Base-by-base conservation (phyloP, 2,113 vertebrate species). In the Numenius arquata region DNA sequence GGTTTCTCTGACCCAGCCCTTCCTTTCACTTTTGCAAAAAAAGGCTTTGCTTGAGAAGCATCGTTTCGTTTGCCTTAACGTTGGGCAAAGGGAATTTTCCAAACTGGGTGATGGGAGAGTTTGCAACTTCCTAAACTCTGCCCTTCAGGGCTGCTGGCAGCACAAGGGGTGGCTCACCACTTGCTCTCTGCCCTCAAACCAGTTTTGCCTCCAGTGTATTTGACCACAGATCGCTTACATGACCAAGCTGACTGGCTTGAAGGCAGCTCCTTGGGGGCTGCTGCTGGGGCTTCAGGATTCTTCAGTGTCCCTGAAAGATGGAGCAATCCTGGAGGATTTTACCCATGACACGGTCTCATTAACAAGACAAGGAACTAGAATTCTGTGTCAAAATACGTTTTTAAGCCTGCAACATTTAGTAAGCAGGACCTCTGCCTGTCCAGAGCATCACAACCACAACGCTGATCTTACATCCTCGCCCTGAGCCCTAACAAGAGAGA, bases 381-480 rank as follows among this genome's bases (percentile, higher is more conserved):
- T 45, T 81, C 36, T 38, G 6, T 32, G 8, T 36, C 8, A 2
- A 93, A 94, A 70, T 30, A 20, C 1, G 5, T 22, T 89, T 90
- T 74, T 71, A 34, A 71, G 41, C 41, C 65, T 38, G 15, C 1
- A 2, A 85, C 32, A 15, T 71, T 36, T 32, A 48, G 23, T 16
- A 38, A 23, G 50, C 6, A 53, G 18, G 45, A 71, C 14, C 18
- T 22, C n/a, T 26, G 25, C 45, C 63, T 65, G n/a, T 59, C 56
- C 43, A 11, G 22, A 41, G 53, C 43, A 56, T 15, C 47, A n/a
- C 34, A 61, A 23, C 12, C 45, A 21, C 1, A 0, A n/a, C 0
- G 1, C 56, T 41, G 61, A 67, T 78, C 45, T n/a, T 63, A 40
- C 15, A 18, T 3, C 36, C 34, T 34, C 40, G 25, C 52, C 11